Percentiles rank a stretch among this genome's conserved stretches.
Conservation (phyloP, 2,888 invertebrate genomes). For the Lycia hirtaria region DNA sequence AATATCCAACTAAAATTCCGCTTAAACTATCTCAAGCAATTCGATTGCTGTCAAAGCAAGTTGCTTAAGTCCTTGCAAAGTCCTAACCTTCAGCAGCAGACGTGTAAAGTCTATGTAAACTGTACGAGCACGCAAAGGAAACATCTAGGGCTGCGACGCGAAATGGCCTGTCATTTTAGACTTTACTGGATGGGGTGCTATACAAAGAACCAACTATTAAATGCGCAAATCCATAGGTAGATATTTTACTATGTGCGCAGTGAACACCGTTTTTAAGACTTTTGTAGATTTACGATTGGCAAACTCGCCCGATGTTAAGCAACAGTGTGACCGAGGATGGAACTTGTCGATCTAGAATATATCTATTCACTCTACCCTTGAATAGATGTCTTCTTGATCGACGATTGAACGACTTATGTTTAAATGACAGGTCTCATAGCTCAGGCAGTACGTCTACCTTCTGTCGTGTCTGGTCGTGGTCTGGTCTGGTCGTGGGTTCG, state of each 20-base stretch:
- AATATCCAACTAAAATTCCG: background rate
- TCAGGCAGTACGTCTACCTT: too few species aligned
- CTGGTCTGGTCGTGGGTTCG: too few species aligned
- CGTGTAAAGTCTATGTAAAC: constrained; percentile 24
- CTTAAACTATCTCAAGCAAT: constrained; percentile 1
- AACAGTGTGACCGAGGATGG: too few species aligned
- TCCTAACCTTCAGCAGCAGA: constrained; percentile 15
- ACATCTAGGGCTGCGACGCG: constrained; percentile 64
- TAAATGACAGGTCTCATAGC: too few species aligned
- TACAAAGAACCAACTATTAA: background rate
- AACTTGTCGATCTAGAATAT: too few species aligned
- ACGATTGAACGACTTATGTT: too few species aligned
- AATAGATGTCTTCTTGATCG: too few species aligned
- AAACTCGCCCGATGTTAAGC: too few species aligned
- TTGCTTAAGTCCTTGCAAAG: constrained; percentile 4
- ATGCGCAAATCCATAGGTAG: background rate
- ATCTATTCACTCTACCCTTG: too few species aligned
- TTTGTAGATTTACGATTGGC: too few species aligned
- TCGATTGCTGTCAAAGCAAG: background rate
- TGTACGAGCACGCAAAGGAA: constrained; percentile 57
- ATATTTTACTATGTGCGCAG: background rate
- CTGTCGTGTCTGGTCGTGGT: too few species aligned
- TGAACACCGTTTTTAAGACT: too few species aligned
- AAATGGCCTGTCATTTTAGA: constrained; percentile 76
- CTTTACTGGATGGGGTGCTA: constrained; percentile 43